Conservation (phyloP, 1,140 invertebrate species). For the Eciton burchellii region DNA sequence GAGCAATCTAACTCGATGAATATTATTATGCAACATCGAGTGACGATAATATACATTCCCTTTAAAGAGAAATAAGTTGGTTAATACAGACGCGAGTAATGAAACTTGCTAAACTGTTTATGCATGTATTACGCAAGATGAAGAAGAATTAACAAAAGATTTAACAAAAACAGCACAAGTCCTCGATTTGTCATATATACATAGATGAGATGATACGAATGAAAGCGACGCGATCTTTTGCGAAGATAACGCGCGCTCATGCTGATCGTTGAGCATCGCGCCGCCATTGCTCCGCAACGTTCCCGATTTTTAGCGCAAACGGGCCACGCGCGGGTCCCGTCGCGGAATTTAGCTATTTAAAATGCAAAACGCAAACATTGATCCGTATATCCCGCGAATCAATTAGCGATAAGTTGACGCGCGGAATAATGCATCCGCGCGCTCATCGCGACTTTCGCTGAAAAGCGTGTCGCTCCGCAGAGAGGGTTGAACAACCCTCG, state of each 20-base stretch:
- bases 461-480: not conserved
- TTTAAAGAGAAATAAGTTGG: not conserved
- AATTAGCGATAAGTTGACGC: not conserved
- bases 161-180: too few relatives aligned
- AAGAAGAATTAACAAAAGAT: too few relatives aligned
- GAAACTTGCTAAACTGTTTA: too few relatives aligned
- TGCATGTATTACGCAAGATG: too few relatives aligned
- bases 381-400: not conserved
- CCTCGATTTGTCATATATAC: too few relatives aligned
- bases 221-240: too few relatives aligned
- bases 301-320: not conserved
- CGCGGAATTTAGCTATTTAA: not conserved
- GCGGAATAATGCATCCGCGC: not conserved
- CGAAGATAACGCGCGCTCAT: too few relatives aligned
- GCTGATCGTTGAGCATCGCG: too few relatives aligned
- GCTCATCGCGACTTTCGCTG: not conserved
- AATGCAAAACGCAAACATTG: not conserved
- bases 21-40: not conserved
- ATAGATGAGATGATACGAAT: too few relatives aligned
- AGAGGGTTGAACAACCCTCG: constrained; percentile 28
- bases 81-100: too few relatives aligned
- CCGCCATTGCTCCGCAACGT: not conserved
- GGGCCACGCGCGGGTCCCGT: not conserved
- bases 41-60: not conserved
- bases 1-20: not conserved